These are phyloP conservation scores for Symphodus melops DNA, from an alignment of 2,113 vertebrate genomes.

Conservation along the genomic window DNA sequence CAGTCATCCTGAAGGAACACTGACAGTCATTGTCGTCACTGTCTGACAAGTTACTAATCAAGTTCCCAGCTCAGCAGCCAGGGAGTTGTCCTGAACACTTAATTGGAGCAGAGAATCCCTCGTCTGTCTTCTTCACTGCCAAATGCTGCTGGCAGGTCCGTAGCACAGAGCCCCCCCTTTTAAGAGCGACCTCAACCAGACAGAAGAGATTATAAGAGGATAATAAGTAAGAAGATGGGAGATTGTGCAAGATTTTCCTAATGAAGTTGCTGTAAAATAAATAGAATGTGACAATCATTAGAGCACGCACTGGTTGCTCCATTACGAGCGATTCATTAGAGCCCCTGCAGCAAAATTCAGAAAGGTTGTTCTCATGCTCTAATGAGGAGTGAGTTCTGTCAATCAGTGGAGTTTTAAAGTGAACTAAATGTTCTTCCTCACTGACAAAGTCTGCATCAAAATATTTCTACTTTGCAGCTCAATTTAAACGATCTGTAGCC, in stretches of 20 bases:
- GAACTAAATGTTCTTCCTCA: too few species aligned
- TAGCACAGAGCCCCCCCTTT: background rate
- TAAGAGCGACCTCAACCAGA: background rate
- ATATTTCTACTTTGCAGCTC: background rate
- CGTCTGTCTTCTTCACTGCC: conserved; percentile 25
- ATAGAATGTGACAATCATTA: background rate
- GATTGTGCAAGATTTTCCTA: background rate
- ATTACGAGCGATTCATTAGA: conserved; percentile 2
- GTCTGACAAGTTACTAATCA: conserved; percentile 22
- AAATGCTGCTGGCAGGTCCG: conserved; percentile 1
- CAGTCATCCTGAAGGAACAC: background rate
- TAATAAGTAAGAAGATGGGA: background rate
- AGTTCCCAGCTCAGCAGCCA: conserved; percentile 21
- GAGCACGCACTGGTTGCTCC: background rate
- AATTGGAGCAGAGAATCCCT: conserved; percentile 49
- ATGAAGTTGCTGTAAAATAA: conserved; percentile 29
- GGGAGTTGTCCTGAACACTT: conserved; percentile 21
- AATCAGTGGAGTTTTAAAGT: background rate
- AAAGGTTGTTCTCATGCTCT: background rate
- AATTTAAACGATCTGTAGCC: background rate
- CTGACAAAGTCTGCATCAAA: background rate
- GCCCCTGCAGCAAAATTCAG: background rate
- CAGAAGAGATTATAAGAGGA: conserved; percentile 8
- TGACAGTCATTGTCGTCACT: background rate
- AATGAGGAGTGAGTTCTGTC: background rate